Conservation (phyloP, 2,888 invertebrate genomes). For the Tortrix viridana region DNA sequence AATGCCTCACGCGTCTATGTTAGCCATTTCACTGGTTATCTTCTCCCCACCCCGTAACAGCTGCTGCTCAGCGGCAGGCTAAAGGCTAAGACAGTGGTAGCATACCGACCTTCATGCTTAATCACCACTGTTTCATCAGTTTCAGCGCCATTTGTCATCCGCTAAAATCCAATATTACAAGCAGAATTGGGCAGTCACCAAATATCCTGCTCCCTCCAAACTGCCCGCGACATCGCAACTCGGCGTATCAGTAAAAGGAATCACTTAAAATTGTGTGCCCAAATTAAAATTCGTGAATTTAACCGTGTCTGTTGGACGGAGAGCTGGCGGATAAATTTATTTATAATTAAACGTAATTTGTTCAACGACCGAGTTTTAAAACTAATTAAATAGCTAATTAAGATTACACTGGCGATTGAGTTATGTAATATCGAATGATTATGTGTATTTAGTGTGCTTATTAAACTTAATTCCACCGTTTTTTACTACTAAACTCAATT, state of each 20-base stretch:
- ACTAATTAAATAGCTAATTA: constrained; percentile 41
- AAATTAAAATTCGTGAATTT: constrained; percentile 79
- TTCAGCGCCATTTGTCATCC: background rate
- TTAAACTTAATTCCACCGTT: too few species aligned
- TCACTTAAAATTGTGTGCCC: constrained; percentile 65
- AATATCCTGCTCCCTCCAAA: background rate
- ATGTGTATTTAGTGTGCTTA: too few species aligned
- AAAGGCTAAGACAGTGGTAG: too few species aligned
- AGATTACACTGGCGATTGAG: constrained; percentile 18
- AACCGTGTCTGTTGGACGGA: constrained; percentile 56
- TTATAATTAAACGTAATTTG: constrained; percentile 67
- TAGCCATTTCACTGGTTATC: too few species aligned
- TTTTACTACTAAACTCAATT: too few species aligned
- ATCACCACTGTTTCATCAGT: too few species aligned
- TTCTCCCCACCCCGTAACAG: too few species aligned
- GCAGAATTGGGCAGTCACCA: background rate
- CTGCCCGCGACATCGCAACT: constrained; percentile 47
- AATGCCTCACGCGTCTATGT: too few species aligned
- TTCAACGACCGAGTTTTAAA: constrained; percentile 50
- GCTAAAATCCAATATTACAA: background rate
- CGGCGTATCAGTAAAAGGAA: constrained; percentile 65
- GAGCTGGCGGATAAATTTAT: constrained; percentile 59
- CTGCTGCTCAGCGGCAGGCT: too few species aligned
- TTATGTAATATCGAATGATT: constrained; percentile 12
- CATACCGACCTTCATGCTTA: too few species aligned